These are phyloP conservation scores for Protonibea diacanthus DNA, from an alignment of 2,797 vertebrate genomes.

Conservation along the genomic window DNA sequence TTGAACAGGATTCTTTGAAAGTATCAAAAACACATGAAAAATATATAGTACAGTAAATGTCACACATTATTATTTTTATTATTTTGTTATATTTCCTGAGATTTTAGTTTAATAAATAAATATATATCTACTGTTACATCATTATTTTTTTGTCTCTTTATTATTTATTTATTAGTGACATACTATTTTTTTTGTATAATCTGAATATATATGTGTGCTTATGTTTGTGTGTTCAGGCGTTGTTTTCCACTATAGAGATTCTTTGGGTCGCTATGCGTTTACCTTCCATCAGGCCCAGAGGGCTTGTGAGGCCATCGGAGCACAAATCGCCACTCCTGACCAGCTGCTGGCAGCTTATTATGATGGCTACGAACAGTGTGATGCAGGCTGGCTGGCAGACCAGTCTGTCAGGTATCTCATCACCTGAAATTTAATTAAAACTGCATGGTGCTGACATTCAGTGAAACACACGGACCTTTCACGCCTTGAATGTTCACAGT, in stretches of 20 bases:
- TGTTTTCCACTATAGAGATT: conserved; percentile 96
- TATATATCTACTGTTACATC: no score
- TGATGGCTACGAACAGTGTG: conserved; percentile 95
- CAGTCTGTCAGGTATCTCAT: conserved; percentile 92
- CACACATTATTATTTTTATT: not conserved
- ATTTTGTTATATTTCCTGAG: not conserved
- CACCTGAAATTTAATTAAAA: not conserved
- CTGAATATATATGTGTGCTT: not conserved
- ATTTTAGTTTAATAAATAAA: no score
- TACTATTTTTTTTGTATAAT: not conserved
- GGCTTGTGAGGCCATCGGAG: conserved; percentile 90
- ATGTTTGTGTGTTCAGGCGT: conserved; percentile 86
- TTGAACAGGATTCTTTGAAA: not conserved
- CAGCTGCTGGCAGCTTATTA: conserved; percentile 94
- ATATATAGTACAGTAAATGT: not conserved
- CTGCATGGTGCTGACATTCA: not conserved
- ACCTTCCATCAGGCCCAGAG: conserved; percentile 88
- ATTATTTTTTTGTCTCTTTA: no score
- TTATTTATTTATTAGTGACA: no score
- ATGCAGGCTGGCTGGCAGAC: conserved; percentile 96
- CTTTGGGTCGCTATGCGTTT: conserved; percentile 91
- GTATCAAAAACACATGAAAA: not conserved
- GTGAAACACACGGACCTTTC: not conserved
- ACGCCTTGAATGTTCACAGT: not conserved
- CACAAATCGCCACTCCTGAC: conserved; percentile 90